Base-by-base conservation (phyloP, 2,797 vertebrate genomes). In the Echeneis naucrates region DNA sequence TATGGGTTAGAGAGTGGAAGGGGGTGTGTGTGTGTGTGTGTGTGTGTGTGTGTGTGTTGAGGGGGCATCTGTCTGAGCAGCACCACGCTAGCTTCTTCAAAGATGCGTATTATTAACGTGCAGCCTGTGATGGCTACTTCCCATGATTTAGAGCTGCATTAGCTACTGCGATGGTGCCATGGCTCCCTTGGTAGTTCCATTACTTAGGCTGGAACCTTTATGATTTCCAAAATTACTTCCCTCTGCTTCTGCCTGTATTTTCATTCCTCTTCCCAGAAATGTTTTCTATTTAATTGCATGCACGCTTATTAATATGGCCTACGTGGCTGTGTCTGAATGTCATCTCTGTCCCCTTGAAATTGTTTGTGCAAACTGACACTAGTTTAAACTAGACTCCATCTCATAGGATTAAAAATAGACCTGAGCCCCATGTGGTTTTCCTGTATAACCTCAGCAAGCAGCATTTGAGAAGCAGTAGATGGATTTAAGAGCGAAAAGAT, bases 391-490 rank as follows among this genome's bases (percentile, higher is more conserved):
- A 37, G 12, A 75, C 42, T 4, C 1, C 44, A 52, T 55, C 48
- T 68, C 33, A 48, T 50, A 10, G 19, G 44, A 60, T 51, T 71
- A n/a, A 37, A 86, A 83, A 88, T 84, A 87, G 68, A 81, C 0
- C 24, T 66, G 17, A 81, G 68, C 56, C 16, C 55, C 11, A 0
- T 83, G 85, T 75, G 86, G 87, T 84, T 89, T 90, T 90, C 82
- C 84, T 88, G 83, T 74, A 21, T 30, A 72, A 35, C 45, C 52
- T 60, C 24, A 55, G 62, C 50, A 35, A 38, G 54, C 70, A 27
- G 78, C 65, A 33, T 59, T 24, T 5, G 37, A 3, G 67, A 59
- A 42, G 37, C 50, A 72, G 38, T 2, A 27, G 14, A 56, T 53
- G 48, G 33, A 24, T 64, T 53, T 30, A 32, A 48, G 2, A 63